Base-by-base conservation (phyloP, 1,140 invertebrate species). In the Oppia nitens region DNA sequence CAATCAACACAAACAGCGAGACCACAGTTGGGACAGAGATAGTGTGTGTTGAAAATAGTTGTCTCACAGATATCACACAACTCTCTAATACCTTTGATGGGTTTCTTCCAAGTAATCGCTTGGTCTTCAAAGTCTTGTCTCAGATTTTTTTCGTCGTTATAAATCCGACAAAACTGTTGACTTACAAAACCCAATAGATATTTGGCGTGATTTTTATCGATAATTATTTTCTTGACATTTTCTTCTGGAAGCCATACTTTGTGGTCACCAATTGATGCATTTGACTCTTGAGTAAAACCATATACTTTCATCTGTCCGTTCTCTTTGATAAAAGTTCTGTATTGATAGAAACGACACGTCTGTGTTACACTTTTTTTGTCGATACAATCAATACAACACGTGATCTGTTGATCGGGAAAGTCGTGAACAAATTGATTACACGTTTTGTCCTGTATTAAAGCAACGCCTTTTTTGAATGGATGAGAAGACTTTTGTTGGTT, bases 21-120 rank as follows among this genome's bases (percentile, higher is more conserved):
- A 21, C 93, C 94, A 72, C 94, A 98, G 72, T 92, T 94, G 50
- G 83, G 82, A 71, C 93, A 98, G 0, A 89, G 89, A 89, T 91
- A 97, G 72, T 98, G 94, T 72, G 87, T 90, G 73, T 98, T 97
- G 73, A 98, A 98, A 1, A 98, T 75, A 0, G 93, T 96, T 0
- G 93, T 97, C 70, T 94, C 87, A 73, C 94, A 98, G 1, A 96
- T 88, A 73, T 98, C 94, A 71, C 94, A 98, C 81, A 97, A 92
- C 73, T 98, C 94, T 21, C 93, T 75, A 14, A 94, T 88, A n/a
- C 91, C 90, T 69, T 88, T 83, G 1, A 97, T 88, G 0, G 90
- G 86, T 68, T 89, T 78, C 70, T 96, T 97, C 92, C 93, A 98
- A 3, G 88, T 86, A 66, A 90, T 60, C 54, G 55, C 68, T 66